Evolutionary conservation across 2,888 invertebrate species (phyloP).

Genomic region (Tetragonula carbonaria): DNA sequence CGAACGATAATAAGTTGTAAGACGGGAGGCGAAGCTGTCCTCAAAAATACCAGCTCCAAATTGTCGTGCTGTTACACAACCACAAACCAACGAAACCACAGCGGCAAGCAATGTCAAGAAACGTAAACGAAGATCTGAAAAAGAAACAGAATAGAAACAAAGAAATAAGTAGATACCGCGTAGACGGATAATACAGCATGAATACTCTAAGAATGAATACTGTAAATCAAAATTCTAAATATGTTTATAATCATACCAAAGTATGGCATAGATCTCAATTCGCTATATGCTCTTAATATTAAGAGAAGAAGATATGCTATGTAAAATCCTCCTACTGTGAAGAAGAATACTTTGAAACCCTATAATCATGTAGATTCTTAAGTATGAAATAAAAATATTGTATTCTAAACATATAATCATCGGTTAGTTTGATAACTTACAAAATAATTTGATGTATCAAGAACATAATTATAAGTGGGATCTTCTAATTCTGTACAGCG

Average conservation of each 20-base stretch:
- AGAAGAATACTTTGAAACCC: conserved; percentile 96
- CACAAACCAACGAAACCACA: conserved; percentile 90
- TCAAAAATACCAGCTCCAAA: conserved; percentile 96
- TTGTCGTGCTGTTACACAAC: conserved; percentile 90
- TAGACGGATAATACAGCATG: background rate
- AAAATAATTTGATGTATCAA: conserved; percentile 92
- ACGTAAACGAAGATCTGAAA: conserved; percentile 93
- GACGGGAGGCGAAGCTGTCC: conserved; percentile 96
- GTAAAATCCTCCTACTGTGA: conserved; percentile 93
- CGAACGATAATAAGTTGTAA: conserved; percentile 94
- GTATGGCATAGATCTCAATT: conserved; percentile 98
- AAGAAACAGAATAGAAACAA: background rate
- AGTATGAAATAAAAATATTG: background rate
- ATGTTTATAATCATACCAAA: conserved; percentile 90
- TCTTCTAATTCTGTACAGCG: conserved; percentile 94
- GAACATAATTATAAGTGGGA: conserved; percentile 96
- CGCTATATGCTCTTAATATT: conserved; percentile 95
- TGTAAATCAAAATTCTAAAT: background rate
- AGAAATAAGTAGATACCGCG: background rate
- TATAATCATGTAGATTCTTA: conserved; percentile 83
- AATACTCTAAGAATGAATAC: background rate
- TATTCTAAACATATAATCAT: background rate
- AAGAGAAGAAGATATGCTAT: conserved; percentile 93
- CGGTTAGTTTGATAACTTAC: conserved; percentile 85
- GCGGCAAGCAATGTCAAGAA: conserved; percentile 94